These are phyloP conservation scores for Zoanthus sansibaricus DNA, from an alignment of 92 coral and sea anemone genomes.

Conservation along the genomic window DNA sequence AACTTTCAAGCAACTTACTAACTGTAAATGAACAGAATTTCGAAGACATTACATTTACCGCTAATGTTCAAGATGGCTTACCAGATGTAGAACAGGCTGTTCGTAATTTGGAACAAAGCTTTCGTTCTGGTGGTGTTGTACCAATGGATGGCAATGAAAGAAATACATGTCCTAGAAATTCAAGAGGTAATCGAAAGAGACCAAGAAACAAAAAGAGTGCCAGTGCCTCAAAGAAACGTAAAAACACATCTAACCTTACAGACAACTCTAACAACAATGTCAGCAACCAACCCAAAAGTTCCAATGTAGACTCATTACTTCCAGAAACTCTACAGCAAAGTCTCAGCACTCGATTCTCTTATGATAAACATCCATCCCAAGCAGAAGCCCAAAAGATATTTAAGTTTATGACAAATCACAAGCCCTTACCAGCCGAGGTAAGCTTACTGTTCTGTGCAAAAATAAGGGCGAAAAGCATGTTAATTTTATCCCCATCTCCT, in stretches of 20 bases:
- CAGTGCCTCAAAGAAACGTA: neutral
- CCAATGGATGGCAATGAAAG: neutral
- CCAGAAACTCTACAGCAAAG: conserved; percentile 18
- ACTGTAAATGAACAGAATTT: conserved; percentile 27
- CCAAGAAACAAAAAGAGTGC: conserved; percentile 13
- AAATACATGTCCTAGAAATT: neutral
- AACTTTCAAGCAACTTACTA: conserved; percentile 25
- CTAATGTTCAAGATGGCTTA: conserved; percentile 17
- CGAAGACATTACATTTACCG: conserved; percentile 7
- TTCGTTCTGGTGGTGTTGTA: conserved; percentile 2
- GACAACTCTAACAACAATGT: neutral
- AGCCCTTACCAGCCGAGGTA: conserved; percentile 14
- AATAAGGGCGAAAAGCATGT: neutral
- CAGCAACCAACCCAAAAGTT: neutral
- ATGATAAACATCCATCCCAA: conserved; percentile 7
- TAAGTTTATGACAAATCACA: conserved; percentile 6
- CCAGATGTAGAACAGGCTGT: conserved; percentile 22
- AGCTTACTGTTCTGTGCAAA: conserved; percentile 12
- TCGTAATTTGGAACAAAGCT: conserved; percentile 23
- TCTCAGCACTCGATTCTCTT: conserved; percentile 3
- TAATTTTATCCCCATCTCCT: neutral
- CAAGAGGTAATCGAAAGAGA: neutral
- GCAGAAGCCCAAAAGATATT: conserved; percentile 12
- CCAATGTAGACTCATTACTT: neutral
- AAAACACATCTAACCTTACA: neutral